Evolutionary conservation across 1,140 invertebrate species (phyloP), one percentile per base, ranked within the genome.

Genomic region (Thaumatotibia leucotreta): DNA sequence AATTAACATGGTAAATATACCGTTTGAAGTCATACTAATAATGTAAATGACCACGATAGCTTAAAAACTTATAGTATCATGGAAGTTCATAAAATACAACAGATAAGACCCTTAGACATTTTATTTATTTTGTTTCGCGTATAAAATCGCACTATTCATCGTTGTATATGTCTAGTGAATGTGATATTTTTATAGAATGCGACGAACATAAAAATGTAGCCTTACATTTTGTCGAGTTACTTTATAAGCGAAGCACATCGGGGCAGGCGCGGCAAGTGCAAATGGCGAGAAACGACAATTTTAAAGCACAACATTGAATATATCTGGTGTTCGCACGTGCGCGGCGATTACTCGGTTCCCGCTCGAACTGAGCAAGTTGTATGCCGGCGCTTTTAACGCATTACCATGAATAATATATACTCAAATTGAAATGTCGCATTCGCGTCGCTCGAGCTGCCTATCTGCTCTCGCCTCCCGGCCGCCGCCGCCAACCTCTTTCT

Each of bases 371-470:
- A 80, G 76, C 78, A 79, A 86, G 78, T 83, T 80, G 82, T 78
- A 79, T 74, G 79, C 77, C 65, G 76, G 69, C 79, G 88, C 86
- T 91, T 89, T 91, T 89, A 91, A 88, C 85, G 85, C 84, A 89
- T 91, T 91, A 91, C 85, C 86, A 86, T 91, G 88, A 91, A 89
- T 91, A 91, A 89, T 87, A 89, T 89, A 91, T 86, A 77, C 77
- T 80, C 76, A 89, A 89, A 91, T 91, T 91, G 88, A 91, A 90
- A 91, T 91, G 85, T 91, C 88, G 88, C 82, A 87, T 86, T 87
- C 84, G 76, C 70, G 82, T 86, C 83, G 80, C 80, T 84, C 79
- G 65, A 72, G 75, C 78, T 76, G 80, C 80, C 84, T 83, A 81
- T 86, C 85, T 86, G 72, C 71, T 65, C 54, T 63, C 72, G 63